Evolutionary conservation across 1,140 invertebrate species (phyloP), one percentile per base, ranked within the genome.

Genomic region (Phthorimaea operculella): DNA sequence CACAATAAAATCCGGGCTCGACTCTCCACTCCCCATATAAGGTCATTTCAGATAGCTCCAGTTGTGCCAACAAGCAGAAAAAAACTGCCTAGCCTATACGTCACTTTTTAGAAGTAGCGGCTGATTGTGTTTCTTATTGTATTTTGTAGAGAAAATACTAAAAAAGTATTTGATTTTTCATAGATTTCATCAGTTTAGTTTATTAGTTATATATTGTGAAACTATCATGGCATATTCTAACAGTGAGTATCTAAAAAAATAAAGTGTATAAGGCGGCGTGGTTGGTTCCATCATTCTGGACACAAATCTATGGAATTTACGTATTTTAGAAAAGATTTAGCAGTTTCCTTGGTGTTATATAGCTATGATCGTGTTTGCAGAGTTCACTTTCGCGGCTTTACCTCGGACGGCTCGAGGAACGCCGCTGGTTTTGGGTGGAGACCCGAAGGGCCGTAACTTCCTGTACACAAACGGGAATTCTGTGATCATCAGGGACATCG

Each of bases 381-480:
- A 94, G 85, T 93, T 90, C 79, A 93, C 93, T 82, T 98, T 95
- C 87, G 95, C 97, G 47, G 92, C 96, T 42, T 86, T 99, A 66
- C 98, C 98, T 48, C 90, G 93, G 70, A 99, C 98, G 16, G 91
- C 93, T 72, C 88, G 98, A 70, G 98, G 98, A 17, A 92, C 94
- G 67, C 95, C 97, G 17, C 90, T 99, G 62, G 96, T 99, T 42
- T 79, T 99, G 52, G 96, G 96, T 53, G 92, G 92, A 17, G 97
- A 98, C 89, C 97, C 97, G 9, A 98, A 99, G 85, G 97, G 97
- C 45, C 97, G 98, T 71, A 98, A 96, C 74, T 97, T 99, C 80
- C 88, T 99, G 16, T 99, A 99, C 80, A 94, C 95, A 36, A 98
- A 99, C 89, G 97, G 97, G 63, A 98, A 98, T 77, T 98, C 94